Evolutionary conservation across 2,113 vertebrate species (phyloP).

Genomic region (Tupaia chinensis): DNA sequence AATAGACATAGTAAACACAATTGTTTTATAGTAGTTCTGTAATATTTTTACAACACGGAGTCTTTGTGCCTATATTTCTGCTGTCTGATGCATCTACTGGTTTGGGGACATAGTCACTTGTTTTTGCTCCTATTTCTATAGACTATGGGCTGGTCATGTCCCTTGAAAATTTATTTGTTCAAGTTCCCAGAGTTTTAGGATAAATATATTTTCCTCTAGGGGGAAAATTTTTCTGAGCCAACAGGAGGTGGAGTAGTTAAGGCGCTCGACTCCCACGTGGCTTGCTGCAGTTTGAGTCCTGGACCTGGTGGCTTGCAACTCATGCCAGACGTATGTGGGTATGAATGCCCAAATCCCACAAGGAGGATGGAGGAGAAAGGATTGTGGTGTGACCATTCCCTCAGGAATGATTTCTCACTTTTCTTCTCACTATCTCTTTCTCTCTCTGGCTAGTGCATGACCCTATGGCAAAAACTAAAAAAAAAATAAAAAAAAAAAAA

Average conservation of each 20-base stretch:
- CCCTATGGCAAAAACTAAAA: too few species aligned
- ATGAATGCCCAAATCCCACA: too few species aligned
- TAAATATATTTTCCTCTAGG: constrained; percentile 1
- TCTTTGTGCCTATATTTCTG: not conserved
- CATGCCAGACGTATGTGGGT: too few species aligned
- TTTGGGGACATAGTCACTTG: not conserved
- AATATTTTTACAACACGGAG: constrained; percentile 40
- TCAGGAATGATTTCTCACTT: too few species aligned
- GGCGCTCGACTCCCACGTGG: too few species aligned
- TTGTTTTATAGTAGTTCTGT: constrained; percentile 31
- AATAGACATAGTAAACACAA: constrained; percentile 15
- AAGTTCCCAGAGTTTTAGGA: not conserved
- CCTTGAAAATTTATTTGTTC: constrained; percentile 15
- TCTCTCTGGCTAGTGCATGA: too few species aligned
- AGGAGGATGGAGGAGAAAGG: too few species aligned
- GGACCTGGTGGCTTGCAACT: not conserved
- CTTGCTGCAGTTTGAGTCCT: too few species aligned
- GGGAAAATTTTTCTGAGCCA: not conserved
- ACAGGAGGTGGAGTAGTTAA: too few species aligned
- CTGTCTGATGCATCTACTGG: not conserved
- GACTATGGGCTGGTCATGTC: not conserved
- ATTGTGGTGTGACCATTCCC: too few species aligned
- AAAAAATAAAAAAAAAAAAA: not conserved
- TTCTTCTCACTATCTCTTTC: too few species aligned
- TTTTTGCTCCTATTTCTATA: not conserved